Base-by-base conservation (phyloP, 2,113 vertebrate species). In the Sisor rabdophorus region DNA sequence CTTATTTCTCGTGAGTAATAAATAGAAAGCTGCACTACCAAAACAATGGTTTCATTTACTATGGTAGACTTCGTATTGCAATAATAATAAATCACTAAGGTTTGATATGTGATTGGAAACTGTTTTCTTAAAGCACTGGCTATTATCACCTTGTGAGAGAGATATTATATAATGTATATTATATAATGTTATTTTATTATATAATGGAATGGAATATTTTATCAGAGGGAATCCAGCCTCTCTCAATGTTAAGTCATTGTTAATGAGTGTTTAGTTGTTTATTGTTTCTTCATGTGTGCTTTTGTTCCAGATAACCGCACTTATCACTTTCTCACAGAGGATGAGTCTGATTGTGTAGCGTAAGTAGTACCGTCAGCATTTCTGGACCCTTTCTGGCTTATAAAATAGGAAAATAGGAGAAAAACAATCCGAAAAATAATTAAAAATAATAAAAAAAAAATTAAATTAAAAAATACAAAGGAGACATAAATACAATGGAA, bases 1-100 rank as follows among this genome's bases (percentile, higher is more conserved):
- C 85, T 92, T 77, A 88, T 93, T 71, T 91, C 91, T 71, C 79
- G 89, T 91, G 84, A 80, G 90, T 88, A 24, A 64, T 32, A 4
- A 28, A 22, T 52, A 26, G 0, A 36, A 50, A 17, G 15, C 20
- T 30, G 2, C 44, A 2, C 20, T 36, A 15, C n/a, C n/a, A 47
- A 3, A 16, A 2, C n/a, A 24, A 47, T 47, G 36, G 22, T 65
- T 7, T 22, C 36, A 20, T 64, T 5, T 32, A 44, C 61, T 44
- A 20, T 22, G 5, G n/a, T 44, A 15, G 22, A 64, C 40, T 12
- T 30, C 32, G 17, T 3, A 36, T 0, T 36, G 15, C 16, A 30
- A 59, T 19, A 11, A 63, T 11, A 13, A 1, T 8, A 40, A 40
- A 64, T 65, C n/a, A 22, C 20, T 44, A 20, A 22, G 0, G 28